Evolutionary conservation across 37 sponge, comb jelly and placozoan genomes (phyloP).

Genomic region (Diacarnus erythraeanus): DNA sequence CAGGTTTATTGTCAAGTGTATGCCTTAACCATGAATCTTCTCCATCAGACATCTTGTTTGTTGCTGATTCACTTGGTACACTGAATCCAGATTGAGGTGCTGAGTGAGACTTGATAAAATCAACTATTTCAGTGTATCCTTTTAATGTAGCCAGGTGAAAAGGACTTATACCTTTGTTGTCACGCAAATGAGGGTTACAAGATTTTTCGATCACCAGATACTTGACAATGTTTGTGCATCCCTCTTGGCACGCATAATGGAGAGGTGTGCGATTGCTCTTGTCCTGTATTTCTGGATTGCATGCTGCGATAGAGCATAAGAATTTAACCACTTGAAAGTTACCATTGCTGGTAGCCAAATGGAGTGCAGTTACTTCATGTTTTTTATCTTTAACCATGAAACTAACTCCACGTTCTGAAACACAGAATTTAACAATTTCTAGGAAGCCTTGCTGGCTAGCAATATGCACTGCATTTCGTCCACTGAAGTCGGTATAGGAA

Average conservation of each 20-base stretch:
- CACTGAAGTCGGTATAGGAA: constrained; percentile 8
- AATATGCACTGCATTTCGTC: constrained; percentile 29
- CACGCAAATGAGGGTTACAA: constrained; percentile 12
- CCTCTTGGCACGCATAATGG: constrained; percentile 65
- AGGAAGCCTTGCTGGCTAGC: constrained; percentile 57
- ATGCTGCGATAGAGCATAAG: constrained; percentile 28
- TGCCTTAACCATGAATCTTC: constrained; percentile 16
- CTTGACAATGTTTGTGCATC: constrained; percentile 53
- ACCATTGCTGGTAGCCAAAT: constrained; percentile 53
- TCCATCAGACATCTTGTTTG: background rate
- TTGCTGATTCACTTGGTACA: background rate
- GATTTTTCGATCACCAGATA: constrained; percentile 9
- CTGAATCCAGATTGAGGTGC: background rate
- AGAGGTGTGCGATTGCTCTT: constrained; percentile 53
- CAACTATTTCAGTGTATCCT: constrained; percentile 51
- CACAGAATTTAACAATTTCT: constrained; percentile 33
- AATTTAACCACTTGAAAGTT: constrained; percentile 31
- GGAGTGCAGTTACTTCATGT: constrained; percentile 31
- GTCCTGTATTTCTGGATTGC: constrained; percentile 21
- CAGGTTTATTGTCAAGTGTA: constrained; percentile 22
- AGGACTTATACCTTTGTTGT: constrained; percentile 53
- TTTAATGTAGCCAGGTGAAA: constrained; percentile 63
- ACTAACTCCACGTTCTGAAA: constrained; percentile 18
- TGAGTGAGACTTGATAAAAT: constrained; percentile 31
- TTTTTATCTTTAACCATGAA: background rate